Evolutionary conservation across 2,113 vertebrate genomes (phyloP), one percentile per base, ranked within the genome.

Genomic region (Heterochromis multidens): DNA sequence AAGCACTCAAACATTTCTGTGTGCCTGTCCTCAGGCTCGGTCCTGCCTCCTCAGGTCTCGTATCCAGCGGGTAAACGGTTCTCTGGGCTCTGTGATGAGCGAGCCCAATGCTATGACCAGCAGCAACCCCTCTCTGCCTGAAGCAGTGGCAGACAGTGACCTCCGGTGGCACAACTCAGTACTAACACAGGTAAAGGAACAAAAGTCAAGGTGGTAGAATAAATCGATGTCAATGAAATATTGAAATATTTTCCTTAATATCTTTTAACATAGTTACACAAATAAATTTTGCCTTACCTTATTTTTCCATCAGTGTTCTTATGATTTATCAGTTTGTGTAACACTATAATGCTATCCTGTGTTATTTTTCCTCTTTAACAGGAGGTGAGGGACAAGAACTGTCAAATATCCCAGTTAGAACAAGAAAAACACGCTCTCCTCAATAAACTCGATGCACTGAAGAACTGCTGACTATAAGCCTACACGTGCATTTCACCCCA

Each of bases 111-210:
- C 85, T 40, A 92, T 82, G 35, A 81, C 84, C 76, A 67, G 79
- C 80, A 85, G 84, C 54, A 58, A 58, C 80, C 85, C 25, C 5
- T 93, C 84, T 76, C 80, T 89, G 40, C 89, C 40, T 10, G 88
- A 90, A 1, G 46, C 80, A 0, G 80, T 88, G 78, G 85, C 72
- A 25, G 94, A 95, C 88, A 92, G 93, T 40, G 91, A 93, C 81
- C 93, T 96, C 91, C 93, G 94, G 13, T 96, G 96, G 95, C 89
- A 80, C 10, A 95, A 96, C 80, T 85, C 94, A 5, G 60, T 91
- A 60, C 93, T 96, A 49, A 93, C 93, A 29, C 85, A 94, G 93
- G 96, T 96, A 63, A 77, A 77, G 16, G 46, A 65, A 57, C 0
- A 60, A 9, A 25, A 43, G 16, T 72, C 25, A 72, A 21, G 0